These are phyloP conservation scores for Enhydra lutris DNA, from an alignment of 2,113 vertebrate species.

Conservation along the genomic window DNA sequence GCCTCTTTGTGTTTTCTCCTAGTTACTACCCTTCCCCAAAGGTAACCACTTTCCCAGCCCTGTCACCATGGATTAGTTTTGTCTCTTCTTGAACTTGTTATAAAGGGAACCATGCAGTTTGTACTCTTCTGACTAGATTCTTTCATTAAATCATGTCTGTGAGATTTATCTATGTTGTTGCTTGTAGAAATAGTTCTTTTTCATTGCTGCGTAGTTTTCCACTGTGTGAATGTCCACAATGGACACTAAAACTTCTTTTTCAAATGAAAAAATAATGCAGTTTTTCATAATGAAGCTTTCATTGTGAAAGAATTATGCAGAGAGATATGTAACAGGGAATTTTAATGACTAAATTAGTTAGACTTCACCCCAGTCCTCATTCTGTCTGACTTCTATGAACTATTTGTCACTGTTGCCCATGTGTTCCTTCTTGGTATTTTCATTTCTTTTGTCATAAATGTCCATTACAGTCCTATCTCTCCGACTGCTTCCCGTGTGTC, in stretches of 20 bases:
- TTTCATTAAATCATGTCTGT: slow-evolving; percentile 33
- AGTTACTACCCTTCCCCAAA: neutral
- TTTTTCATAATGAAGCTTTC: neutral
- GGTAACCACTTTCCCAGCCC: neutral
- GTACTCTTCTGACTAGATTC: neutral
- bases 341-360: slow-evolving; percentile 17
- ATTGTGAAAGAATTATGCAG: slow-evolving; percentile 30
- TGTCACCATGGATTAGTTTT: slow-evolving; percentile 5
- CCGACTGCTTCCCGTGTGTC: neutral
- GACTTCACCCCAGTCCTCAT: neutral
- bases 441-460: neutral
- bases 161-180: neutral
- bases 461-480: neutral
- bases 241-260: slow-evolving; percentile 39
- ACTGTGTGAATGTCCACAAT: neutral
- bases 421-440: slow-evolving; percentile 6
- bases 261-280: slow-evolving; percentile 12
- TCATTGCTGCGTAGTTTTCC: slow-evolving; percentile 42
- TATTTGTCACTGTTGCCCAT: neutral
- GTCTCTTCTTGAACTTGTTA: neutral
- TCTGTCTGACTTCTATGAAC: neutral
- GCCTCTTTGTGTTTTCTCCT: neutral
- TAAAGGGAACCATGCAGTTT: slow-evolving; percentile 21
- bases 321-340: neutral
- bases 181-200: slow-evolving; percentile 26